Base-by-base conservation (phyloP, 2,888 invertebrate genomes). In the Pristionchus maxplancki region DNA sequence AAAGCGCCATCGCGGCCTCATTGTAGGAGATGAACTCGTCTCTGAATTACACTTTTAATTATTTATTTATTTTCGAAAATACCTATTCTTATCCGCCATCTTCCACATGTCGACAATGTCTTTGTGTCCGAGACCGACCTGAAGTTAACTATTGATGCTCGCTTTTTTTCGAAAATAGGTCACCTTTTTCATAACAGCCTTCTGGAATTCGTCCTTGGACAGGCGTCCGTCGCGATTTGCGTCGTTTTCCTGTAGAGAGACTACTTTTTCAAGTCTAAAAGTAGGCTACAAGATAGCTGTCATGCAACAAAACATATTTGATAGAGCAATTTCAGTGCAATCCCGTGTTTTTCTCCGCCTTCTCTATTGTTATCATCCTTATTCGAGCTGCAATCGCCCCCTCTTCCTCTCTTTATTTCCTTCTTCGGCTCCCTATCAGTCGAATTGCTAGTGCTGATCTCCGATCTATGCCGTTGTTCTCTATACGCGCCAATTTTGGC, bases 201-300 rank as follows among this genome's bases (percentile, higher is more conserved):
- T 88, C 78, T 44, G 78, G 28, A 88, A 88, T 31, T 88, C 88
- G 24, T 78, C 31, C 62, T 34, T 58, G 58, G 53, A 37, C 40
- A 88, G 88, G 20, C 40, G 24, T 1, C 78, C 62, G 24, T 88
- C 62, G 28, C 37, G 37, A 62, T 88, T 62, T 15, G 17, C n/a
- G 62, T 88, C 88, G 62, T 88, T 88, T 13, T 81, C 88, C 88
- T 88, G 37, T 2, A 87, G 24, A 34, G n/a, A 40, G 28, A 24
- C 2, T 4, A 67, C 31, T 1, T 31, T 28, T 28, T 15, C n/a
- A 28, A 20, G 17, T 15, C 50, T 9, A 50, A 50, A 1, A 0
- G 20, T 20, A 20, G 1, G 13, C 17, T 3, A 17, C 0, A n/a
- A n/a, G n/a, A n/a, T n/a, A n/a, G n/a, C n/a, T n/a, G n/a, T n/a